Conservation (phyloP, 2,797 vertebrate genomes). For the Geotria australis region DNA sequence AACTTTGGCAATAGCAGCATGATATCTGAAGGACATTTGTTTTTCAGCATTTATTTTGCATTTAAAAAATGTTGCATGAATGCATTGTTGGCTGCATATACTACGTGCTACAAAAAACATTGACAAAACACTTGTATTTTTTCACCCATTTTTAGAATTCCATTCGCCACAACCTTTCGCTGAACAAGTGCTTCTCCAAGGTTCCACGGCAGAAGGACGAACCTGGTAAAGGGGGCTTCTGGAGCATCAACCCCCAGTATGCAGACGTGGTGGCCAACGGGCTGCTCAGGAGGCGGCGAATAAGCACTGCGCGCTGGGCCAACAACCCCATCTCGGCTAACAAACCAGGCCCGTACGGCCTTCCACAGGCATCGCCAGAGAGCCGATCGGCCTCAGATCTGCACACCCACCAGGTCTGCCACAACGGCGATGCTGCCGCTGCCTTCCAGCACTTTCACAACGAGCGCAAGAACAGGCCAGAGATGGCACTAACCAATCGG, state of each 20-base stretch:
- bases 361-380: not conserved
- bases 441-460: conserved; percentile 40
- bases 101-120: no score
- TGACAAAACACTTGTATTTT: not conserved
- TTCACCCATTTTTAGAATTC: conserved; percentile 31
- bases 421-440: conserved; percentile 1
- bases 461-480: conserved; percentile 12
- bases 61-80: no score
- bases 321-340: conserved; percentile 5
- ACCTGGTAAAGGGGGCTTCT: conserved; percentile 77
- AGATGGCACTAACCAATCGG: not conserved
- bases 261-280: conserved; percentile 50
- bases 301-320: conserved; percentile 24
- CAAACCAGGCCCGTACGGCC: not conserved
- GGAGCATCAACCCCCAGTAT: conserved; percentile 73
- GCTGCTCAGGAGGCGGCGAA: conserved; percentile 46
- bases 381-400: not conserved
- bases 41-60: no score
- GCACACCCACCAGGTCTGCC: accelerated
- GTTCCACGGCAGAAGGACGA: conserved; percentile 78
- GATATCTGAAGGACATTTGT: no score
- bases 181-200: conserved; percentile 96
- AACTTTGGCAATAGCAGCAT: no score
- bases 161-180: conserved; percentile 73
- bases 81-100: no score